Evolutionary conservation across 2,113 vertebrate species (phyloP).

Genomic region (Archilochus colubris): DNA sequence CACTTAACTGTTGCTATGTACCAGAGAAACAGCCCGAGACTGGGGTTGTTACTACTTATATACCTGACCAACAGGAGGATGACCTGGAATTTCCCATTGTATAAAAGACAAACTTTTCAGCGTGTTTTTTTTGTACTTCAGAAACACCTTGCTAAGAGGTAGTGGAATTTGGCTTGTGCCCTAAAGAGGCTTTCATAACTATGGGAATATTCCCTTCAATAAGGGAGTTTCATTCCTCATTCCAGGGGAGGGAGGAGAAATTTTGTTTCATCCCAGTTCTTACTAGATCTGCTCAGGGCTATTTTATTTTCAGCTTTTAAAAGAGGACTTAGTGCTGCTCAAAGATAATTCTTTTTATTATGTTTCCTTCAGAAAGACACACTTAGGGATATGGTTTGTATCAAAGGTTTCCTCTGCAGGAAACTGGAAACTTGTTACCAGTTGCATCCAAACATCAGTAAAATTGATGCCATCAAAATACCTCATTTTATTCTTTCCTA

Average conservation of each 20-base stretch:
- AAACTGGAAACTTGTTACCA: not conserved
- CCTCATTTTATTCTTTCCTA: not conserved
- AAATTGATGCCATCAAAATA: not conserved
- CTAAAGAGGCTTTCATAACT: not conserved
- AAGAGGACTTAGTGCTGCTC: not conserved
- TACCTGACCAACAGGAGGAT: not conserved
- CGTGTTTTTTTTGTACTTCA: not conserved
- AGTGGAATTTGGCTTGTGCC: not conserved
- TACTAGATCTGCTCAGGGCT: not conserved
- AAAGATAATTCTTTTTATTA: not conserved
- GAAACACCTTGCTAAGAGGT: not conserved
- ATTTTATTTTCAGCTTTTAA: not conserved
- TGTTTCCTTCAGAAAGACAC: not conserved
- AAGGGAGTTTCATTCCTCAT: not conserved
- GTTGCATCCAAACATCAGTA: not conserved
- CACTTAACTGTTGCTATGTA: no score
- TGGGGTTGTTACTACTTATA: not conserved
- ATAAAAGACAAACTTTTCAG: not conserved
- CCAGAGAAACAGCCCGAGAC: not conserved
- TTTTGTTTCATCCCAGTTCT: not conserved
- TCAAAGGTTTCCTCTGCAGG: not conserved
- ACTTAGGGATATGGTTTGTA: not conserved
- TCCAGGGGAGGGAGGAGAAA: not conserved
- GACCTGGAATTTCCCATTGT: not conserved
- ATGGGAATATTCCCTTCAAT: not conserved